Evolutionary conservation across 2,797 vertebrate species (phyloP), one percentile per base, ranked within the genome.

Genomic region (Spea hammondii): DNA sequence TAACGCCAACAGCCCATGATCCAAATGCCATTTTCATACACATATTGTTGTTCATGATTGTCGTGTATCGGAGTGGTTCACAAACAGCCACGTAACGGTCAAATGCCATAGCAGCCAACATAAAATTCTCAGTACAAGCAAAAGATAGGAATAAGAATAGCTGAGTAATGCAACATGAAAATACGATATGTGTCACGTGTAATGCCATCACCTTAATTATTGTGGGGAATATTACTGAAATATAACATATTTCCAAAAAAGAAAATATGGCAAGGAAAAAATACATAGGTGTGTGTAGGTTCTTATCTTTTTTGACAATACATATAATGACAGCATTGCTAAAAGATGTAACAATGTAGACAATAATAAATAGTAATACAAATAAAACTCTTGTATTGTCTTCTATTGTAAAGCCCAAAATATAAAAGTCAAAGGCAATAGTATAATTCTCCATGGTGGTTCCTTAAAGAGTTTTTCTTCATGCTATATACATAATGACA

Each of bases 171-270:
- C 79, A 80, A 32, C 11, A 46, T 2, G 62, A 32, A 14, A 76
- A 76, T 53, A 74, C 67, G 32, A 80, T 76, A 2, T 12, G 49
- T 57, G 70, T 72, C 10, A 4, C 65, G 3, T 60, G 47, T 46
- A 55, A 86, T 8, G 89, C 75, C 14, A 86, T 72, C 78, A 87
- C 88, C 0, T 0, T 2, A 9, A 89, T 70, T 88, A 91, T 89
- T 82, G 59, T 62, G 4, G 59, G 59, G 6, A 62, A 62, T 6
- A 62, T 62, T 17, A 62, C 59, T 6, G 59, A 88, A 13, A 91
- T 84, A 12, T 90, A 91, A 78, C 88, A 89, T 82, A 91, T 85
- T 77, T 91, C 89, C 50, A 91, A 44, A 72, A 90, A 82, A 1
- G 90, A 89, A 4, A 91, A 84, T 0, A 87, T 86, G 12, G 85